A percentile compares a stretch with the other conserved stretches of the same genome.
Evolutionary conservation across 2,888 invertebrate genomes (phyloP).

Genomic region (Orgyia antiqua): DNA sequence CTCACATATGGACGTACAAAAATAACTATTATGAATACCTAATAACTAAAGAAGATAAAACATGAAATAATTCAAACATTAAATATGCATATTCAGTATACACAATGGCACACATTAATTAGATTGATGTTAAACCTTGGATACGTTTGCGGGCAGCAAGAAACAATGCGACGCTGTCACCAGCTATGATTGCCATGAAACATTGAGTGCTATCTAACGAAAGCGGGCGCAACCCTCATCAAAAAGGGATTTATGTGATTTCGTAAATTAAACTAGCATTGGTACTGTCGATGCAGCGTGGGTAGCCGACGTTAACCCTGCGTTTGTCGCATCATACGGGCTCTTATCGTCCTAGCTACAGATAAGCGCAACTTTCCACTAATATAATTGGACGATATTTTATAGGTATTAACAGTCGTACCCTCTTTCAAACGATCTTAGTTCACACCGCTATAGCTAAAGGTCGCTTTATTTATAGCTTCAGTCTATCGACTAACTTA

Average conservation of each 20-base stretch:
- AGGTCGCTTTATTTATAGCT: too few relatives aligned
- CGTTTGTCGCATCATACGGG: conserved; percentile 40
- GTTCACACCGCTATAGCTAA: too few relatives aligned
- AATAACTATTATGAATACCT: too few relatives aligned
- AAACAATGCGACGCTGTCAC: conserved; percentile 21
- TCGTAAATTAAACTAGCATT: conserved; percentile 45
- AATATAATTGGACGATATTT: conserved; percentile 14
- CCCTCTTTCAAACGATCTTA: conserved; percentile 16
- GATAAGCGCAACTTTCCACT: conserved; percentile 41
- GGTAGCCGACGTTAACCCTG: conserved; percentile 12
- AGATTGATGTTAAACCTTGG: conserved; percentile 7
- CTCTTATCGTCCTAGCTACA: conserved; percentile 34
- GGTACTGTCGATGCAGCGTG: conserved; percentile 19
- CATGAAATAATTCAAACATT: too few relatives aligned
- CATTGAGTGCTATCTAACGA: conserved; percentile 41
- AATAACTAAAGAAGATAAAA: too few relatives aligned
- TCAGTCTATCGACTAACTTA: too few relatives aligned
- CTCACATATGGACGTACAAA: too few relatives aligned
- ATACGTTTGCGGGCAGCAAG: conserved; percentile 11
- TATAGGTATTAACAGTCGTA: conserved; percentile 17
- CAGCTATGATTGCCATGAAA: conserved; percentile 20
- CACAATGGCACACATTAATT: too few relatives aligned
- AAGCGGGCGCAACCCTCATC: conserved; percentile 44
- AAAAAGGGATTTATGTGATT: conserved; percentile 46
- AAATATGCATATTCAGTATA: too few relatives aligned